phyloP scores from a whole-genome alignment of 2,113 vertebrate genomes.

The Lepus europaeus region DNA sequence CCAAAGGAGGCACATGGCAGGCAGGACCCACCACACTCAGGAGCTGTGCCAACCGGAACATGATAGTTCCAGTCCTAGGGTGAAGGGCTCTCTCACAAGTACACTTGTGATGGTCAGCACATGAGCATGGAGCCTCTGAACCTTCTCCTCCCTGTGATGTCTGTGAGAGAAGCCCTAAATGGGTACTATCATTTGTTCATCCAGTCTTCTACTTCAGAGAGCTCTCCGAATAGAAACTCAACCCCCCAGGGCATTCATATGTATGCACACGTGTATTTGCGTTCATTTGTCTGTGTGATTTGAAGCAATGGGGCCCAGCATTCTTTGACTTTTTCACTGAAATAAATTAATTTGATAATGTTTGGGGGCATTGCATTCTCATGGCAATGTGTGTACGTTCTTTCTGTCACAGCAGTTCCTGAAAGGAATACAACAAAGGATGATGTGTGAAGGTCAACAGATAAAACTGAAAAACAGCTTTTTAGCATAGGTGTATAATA shows the following conservation, averaged over 20 bases:
- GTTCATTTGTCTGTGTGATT: neutral
- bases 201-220: neutral
- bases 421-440: neutral
- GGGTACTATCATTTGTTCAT: neutral
- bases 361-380: neutral
- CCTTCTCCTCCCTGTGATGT: neutral
- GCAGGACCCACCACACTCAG: neutral
- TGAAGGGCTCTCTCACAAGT: neutral
- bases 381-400: neutral
- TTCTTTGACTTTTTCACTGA: neutral
- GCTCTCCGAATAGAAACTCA: neutral
- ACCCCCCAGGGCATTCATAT: no score
- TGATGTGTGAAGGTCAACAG: neutral
- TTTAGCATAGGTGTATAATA: neutral
- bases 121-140: neutral
- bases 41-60: neutral
- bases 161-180: neutral
- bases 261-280: neutral
- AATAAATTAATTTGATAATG: constrained; percentile 8
- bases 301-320: neutral
- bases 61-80: neutral
- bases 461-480: neutral
- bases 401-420: constrained; percentile 24
- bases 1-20: neutral
- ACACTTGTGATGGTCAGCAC: neutral